Base-by-base conservation (phyloP, 1,140 invertebrate genomes). In the Lerema accius region DNA sequence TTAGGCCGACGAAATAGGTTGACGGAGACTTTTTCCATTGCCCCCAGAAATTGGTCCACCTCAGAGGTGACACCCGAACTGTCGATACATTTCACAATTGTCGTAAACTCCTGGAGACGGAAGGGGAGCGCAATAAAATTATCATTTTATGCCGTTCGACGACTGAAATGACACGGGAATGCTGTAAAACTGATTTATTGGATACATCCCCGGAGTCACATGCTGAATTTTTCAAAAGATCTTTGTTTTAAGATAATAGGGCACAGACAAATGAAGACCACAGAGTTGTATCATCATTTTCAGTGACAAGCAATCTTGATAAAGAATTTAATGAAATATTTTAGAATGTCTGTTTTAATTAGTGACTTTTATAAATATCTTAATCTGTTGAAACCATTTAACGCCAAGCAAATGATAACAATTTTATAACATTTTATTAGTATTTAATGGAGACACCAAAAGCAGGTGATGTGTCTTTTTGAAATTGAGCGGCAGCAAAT, bases 31-130 rank as follows among this genome's bases (percentile, higher is more conserved):
- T 69, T 63, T 39, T 45, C 32, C 11, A 15, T 26, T n/a, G 10
- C 17, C 43, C 39, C 40, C 61, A 45, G 63, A 71, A 56, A 35
- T 55, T 72, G 65, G 74, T 79, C 71, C 75, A 82, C 76, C 76
- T 79, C 64, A 61, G 60, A 88, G 85, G 81, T 90, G 86, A 86
- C 82, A 83, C 76, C 76, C 75, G 75, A 89, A 84, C 78, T 89
- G 87, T 90, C 87, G 86, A 90, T 90, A 90, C 86, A 90, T 90
- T 90, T 90, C 84, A 89, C 84, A 90, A 89, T 90, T 90, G 86
- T 90, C 87, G 86, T 90, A 90, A 90, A 90, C 74, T 82, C 67
- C 71, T 73, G 76, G 65, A 89, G 84, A 84, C 84, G 87, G 87
- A 90, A 90, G 87, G 87, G 86, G 83, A 85, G 70, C 76, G 83